These are phyloP conservation scores for Macropodus opercularis DNA, from an alignment of 2,797 vertebrate genomes.

Conservation along the genomic window DNA sequence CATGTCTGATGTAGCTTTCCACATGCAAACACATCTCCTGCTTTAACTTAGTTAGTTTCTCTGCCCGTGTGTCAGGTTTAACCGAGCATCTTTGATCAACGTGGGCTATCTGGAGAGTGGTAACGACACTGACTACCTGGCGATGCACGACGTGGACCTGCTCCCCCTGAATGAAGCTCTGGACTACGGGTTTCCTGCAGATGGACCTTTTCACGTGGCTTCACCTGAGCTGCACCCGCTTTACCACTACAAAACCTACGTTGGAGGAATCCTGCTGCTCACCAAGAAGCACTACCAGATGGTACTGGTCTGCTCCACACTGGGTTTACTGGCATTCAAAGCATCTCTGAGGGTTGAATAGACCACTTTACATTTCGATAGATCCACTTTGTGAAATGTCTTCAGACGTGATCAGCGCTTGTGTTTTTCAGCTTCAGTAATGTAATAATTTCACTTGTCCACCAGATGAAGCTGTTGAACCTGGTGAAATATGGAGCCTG, in stretches of 20 bases:
- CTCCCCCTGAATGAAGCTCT: conserved; percentile 92
- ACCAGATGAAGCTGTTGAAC: conserved; percentile 8
- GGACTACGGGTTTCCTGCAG: conserved; percentile 91
- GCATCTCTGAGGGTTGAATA: too few species aligned
- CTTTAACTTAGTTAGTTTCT: too few species aligned
- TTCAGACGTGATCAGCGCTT: too few species aligned
- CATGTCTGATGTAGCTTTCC: too few species aligned
- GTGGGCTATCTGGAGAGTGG: conserved; percentile 93
- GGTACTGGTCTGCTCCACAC: conserved; percentile 70
- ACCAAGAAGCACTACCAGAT: conserved; percentile 92
- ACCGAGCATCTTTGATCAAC: conserved; percentile 95
- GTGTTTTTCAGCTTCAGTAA: not conserved
- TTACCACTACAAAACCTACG: conserved; percentile 97
- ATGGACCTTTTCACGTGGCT: conserved; percentile 94
- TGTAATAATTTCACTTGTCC: not conserved
- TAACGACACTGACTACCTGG: conserved; percentile 96
- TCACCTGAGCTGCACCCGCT: conserved; percentile 96
- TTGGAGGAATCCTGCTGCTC: conserved; percentile 95
- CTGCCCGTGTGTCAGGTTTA: conserved; percentile 89
- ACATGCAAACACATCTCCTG: too few species aligned
- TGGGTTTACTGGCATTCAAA: not conserved
- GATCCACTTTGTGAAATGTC: too few species aligned
- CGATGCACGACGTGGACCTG: conserved; percentile 98
- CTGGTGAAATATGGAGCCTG: not conserved
- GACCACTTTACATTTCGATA: too few species aligned